phyloP scores from a whole-genome alignment of 2,113 vertebrate genomes.

The Stegostoma tigrinum region DNA sequence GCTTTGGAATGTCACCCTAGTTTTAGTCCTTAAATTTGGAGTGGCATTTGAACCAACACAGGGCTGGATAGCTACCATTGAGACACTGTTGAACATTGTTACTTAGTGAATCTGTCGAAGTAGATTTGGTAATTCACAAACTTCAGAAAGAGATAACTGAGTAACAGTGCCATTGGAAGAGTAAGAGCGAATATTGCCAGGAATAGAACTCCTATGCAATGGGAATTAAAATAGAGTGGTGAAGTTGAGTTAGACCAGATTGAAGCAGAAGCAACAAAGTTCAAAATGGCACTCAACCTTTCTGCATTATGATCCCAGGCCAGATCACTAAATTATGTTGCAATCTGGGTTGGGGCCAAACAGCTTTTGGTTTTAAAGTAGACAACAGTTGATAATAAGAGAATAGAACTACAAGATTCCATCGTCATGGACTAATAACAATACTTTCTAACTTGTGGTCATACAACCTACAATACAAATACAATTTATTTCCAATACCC shows the following conservation, averaged over 20 bases:
- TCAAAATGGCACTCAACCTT: background rate
- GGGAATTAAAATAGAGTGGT: background rate
- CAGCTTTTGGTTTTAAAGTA: no score
- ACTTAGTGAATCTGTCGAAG: background rate
- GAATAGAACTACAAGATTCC: no score
- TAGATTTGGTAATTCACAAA: background rate
- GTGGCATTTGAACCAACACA: background rate
- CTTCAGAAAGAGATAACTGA: background rate
- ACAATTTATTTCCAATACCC: no score
- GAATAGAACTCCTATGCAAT: background rate
- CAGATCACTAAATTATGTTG: no score
- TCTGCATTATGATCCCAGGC: no score
- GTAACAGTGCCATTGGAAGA: background rate
- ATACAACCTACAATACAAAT: no score
- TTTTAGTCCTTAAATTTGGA: background rate
- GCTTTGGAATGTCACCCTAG: background rate
- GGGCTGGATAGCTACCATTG: background rate
- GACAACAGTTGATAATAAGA: no score
- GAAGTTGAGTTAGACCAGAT: background rate
- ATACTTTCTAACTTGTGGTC: no score
- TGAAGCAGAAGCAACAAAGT: background rate
- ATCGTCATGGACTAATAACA: no score
- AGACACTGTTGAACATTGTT: background rate
- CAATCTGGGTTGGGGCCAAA: no score
- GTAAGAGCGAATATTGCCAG: background rate